phyloP scores from a whole-genome alignment of 2,113 vertebrate genomes.

The Alethe diademata region DNA sequence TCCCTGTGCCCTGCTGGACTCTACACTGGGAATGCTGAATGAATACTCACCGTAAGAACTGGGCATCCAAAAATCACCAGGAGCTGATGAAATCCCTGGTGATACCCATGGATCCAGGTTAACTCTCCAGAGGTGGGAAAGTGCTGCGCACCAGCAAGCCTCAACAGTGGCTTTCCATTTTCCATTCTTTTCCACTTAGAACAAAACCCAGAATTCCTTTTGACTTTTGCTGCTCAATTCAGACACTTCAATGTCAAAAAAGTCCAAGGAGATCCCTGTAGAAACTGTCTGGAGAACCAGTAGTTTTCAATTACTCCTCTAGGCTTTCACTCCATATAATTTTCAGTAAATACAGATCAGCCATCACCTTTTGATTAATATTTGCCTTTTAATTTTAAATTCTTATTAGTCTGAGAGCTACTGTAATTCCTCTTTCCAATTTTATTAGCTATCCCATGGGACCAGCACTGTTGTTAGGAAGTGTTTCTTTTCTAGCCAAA shows the following conservation, averaged over 20 bases:
- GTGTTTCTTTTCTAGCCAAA: not conserved
- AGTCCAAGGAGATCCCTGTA: not conserved
- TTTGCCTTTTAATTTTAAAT: not conserved
- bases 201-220: not conserved
- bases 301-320: not conserved
- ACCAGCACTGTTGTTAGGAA: not conserved
- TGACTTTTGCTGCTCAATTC: not conserved
- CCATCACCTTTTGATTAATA: not conserved
- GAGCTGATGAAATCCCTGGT: not conserved
- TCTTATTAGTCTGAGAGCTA: not conserved
- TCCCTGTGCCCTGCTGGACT: not conserved
- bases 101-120: fast-evolving
- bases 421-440: not conserved
- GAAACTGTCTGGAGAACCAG: not conserved
- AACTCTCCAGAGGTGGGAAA: not conserved
- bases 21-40: not conserved
- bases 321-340: not conserved
- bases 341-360: not conserved
- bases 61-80: fast-evolving
- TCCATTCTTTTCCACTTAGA: not conserved
- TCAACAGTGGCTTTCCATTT: not conserved
- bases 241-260: not conserved
- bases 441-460: not conserved
- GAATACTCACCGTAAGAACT: not conserved
- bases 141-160: not conserved